Evolutionary conservation across 2,113 vertebrate genomes (phyloP).

Genomic region (Emydocephalus ijimae): DNA sequence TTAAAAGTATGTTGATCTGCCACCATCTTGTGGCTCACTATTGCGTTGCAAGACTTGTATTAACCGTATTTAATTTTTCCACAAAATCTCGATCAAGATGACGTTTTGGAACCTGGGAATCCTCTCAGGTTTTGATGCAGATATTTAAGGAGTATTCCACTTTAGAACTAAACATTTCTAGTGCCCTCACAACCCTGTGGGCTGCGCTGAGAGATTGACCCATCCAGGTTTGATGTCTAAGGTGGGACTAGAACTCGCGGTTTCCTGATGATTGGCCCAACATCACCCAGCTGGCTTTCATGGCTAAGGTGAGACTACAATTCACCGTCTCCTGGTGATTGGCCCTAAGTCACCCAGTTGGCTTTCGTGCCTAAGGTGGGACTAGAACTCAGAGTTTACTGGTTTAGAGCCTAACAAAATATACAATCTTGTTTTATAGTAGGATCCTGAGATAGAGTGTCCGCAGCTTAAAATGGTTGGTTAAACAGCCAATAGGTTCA

Average conservation of each 20-base stretch:
- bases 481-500: neutral
- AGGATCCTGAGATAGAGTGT: neutral
- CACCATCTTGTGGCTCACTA: neutral
- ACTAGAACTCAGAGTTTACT: neutral
- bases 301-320: too few species aligned
- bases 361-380: too few species aligned
- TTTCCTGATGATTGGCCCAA: neutral
- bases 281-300: neutral
- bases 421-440: neutral
- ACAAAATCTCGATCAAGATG: too few species aligned
- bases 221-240: neutral
- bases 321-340: too few species aligned
- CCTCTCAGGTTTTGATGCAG: neutral
- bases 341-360: too few species aligned
- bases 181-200: neutral
- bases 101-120: neutral
- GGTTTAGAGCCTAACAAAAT: neutral
- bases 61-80: neutral
- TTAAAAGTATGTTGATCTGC: neutral
- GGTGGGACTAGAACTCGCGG: accelerated
- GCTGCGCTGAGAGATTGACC: neutral
- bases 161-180: neutral
- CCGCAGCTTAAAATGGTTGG: neutral
- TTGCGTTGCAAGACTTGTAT: neutral
- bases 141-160: neutral